A percentile compares a stretch with the other conserved stretches of the same genome.
phyloP scores from a whole-genome alignment of 2,888 invertebrate species.

The Mythimna impura region DNA sequence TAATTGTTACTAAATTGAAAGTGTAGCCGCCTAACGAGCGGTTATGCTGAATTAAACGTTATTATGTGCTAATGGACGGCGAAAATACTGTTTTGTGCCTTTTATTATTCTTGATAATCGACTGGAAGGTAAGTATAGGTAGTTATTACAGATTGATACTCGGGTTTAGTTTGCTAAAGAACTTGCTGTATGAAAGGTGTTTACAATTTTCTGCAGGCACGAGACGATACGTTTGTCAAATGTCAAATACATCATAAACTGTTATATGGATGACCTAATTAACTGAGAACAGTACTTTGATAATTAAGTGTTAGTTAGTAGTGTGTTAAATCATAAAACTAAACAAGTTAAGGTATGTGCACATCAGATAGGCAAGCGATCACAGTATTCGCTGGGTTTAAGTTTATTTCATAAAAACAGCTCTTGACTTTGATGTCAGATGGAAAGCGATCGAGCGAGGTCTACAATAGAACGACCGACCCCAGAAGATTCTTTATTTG shows the following conservation, averaged over 20 bases:
- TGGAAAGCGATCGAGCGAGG: background rate
- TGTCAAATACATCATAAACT: no score
- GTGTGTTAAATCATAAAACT: conserved; percentile 20
- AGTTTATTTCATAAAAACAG: background rate
- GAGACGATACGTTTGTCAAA: no score
- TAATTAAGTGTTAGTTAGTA: background rate
- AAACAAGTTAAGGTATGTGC: background rate
- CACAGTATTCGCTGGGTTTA: background rate
- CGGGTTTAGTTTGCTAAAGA: background rate
- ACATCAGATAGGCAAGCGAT: background rate
- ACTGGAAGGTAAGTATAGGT: background rate
- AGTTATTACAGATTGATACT: background rate
- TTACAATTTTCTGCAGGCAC: background rate
- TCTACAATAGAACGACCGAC: no score
- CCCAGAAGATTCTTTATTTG: background rate
- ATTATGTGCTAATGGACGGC: conserved; percentile 48
- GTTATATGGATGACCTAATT: background rate
- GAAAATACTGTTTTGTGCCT: conserved; percentile 16
- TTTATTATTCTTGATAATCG: background rate
- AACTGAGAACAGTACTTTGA: conserved; percentile 5
- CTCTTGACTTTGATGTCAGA: background rate
- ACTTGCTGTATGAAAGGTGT: background rate
- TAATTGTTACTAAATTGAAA: conserved; percentile 63
- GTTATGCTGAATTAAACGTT: conserved; percentile 46
- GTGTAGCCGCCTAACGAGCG: conserved; percentile 43